Conservation (phyloP, 1,140 invertebrate genomes). For the Ericerus pela region DNA sequence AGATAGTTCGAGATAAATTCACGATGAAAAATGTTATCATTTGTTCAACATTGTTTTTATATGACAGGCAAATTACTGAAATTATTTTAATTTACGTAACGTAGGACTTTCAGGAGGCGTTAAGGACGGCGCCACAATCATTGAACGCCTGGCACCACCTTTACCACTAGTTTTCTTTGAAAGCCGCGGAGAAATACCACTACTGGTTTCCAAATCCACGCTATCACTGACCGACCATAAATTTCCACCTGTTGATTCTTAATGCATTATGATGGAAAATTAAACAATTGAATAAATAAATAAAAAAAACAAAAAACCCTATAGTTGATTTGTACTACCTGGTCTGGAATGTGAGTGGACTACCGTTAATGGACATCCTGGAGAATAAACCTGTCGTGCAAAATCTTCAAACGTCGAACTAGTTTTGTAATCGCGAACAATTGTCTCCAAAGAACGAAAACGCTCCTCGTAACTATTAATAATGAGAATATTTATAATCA, state of each 20-base stretch:
- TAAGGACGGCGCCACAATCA: neutral
- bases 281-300: neutral
- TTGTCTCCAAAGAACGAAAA: constrained; percentile 66
- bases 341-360: constrained; percentile 3
- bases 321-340: neutral
- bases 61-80: neutral
- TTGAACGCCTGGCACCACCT: constrained; percentile 14
- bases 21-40: neutral
- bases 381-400: constrained; percentile 66
- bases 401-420: constrained; percentile 85
- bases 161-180: constrained; percentile 20
- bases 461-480: constrained; percentile 73
- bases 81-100: constrained; percentile 1
- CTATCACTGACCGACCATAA: neutral
- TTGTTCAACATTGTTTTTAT: neutral
- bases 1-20: neutral
- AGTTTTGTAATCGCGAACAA: constrained; percentile 78
- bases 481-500: too few species aligned
- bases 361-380: constrained; percentile 35
- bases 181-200: constrained; percentile 14
- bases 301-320: neutral
- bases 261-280: too few species aligned
- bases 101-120: constrained; percentile 3
- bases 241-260: neutral
- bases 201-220: neutral